phyloP scores from a whole-genome alignment of 2,113 vertebrate species.

The Reinhardtius hippoglossoides region DNA sequence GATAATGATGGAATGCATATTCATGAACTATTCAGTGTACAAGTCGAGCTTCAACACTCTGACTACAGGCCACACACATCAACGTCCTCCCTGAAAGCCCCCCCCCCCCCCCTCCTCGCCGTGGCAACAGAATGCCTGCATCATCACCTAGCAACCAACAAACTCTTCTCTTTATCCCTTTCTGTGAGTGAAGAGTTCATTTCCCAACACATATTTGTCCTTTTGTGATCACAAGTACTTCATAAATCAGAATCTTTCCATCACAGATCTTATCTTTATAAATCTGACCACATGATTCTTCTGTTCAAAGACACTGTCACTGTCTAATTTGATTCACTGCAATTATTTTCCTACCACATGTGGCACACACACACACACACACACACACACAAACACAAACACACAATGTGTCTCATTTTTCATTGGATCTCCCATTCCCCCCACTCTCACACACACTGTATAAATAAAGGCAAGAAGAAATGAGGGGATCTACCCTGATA shows the following conservation, averaged over 20 bases:
- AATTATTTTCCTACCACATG: not conserved
- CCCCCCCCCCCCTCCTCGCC: conserved; percentile 25
- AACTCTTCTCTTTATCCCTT: conserved; percentile 45
- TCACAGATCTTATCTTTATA: not conserved
- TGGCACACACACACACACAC: not conserved
- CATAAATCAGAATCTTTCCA: not conserved
- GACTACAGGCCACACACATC: conserved; percentile 33
- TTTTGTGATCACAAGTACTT: conserved; percentile 11
- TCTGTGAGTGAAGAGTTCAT: conserved; percentile 11
- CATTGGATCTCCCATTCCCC: too few relatives aligned
- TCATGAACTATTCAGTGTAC: not conserved
- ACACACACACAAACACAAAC: too few relatives aligned
- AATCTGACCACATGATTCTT: too few relatives aligned
- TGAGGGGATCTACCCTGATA: not conserved
- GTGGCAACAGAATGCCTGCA: conserved; percentile 59
- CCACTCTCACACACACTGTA: too few relatives aligned
- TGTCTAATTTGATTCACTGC: not conserved
- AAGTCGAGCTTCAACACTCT: not conserved
- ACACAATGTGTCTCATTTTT: too few relatives aligned
- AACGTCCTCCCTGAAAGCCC: conserved; percentile 22
- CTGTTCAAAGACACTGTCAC: too few relatives aligned
- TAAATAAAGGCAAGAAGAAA: too few relatives aligned
- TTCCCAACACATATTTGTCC: conserved; percentile 4
- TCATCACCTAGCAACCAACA: conserved; percentile 74
- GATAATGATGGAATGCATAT: not conserved